These are phyloP conservation scores for Xiphorhynchus erythropygius DNA, from an alignment of 2,797 vertebrate species.

Conservation along the genomic window DNA sequence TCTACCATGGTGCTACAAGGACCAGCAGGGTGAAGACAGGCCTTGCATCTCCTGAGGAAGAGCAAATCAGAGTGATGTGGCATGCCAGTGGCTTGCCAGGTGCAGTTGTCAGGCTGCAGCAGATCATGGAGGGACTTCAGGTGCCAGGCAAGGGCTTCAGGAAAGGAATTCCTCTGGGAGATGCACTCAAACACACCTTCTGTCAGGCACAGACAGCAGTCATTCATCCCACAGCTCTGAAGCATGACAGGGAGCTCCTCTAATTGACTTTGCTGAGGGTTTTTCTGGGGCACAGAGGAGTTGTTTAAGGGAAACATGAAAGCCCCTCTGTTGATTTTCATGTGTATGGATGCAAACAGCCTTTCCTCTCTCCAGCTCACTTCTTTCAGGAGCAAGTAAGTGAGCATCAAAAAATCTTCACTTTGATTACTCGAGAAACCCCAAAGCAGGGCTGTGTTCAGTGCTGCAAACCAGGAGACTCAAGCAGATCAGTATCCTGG, in stretches of 20 bases:
- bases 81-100: neutral
- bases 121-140: neutral
- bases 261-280: neutral
- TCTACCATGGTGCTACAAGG: neutral
- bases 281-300: neutral
- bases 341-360: neutral
- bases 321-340: neutral
- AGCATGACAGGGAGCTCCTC: neutral
- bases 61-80: neutral
- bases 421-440: neutral
- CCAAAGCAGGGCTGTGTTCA: neutral
- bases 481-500: neutral
- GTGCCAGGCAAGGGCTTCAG: neutral
- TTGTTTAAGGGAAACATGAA: neutral
- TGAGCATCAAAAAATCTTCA: neutral
- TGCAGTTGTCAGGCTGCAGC: neutral
- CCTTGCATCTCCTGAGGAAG: neutral
- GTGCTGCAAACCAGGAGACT: neutral
- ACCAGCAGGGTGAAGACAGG: neutral
- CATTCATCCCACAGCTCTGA: neutral
- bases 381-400: neutral
- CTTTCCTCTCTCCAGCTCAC: neutral
- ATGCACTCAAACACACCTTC: neutral
- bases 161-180: neutral
- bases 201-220: neutral